Percentiles rank a stretch among this genome's conserved stretches.
Conservation (phyloP, 2,888 invertebrate species). For the Apantesis nais region DNA sequence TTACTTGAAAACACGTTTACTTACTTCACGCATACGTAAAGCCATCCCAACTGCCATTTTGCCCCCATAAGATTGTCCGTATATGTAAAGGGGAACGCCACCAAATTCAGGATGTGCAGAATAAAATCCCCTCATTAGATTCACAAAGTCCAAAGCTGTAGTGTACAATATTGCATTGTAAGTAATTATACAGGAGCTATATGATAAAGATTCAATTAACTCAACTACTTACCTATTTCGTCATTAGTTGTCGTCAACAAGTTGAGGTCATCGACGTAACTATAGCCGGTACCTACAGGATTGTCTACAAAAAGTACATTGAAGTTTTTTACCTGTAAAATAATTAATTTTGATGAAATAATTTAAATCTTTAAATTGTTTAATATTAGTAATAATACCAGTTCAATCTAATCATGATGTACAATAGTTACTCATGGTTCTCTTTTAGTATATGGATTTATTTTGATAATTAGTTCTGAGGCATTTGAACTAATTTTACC, state of each 20-base stretch:
- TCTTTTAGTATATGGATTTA: not conserved
- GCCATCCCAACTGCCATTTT: conserved; percentile 96
- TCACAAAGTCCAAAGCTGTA: conserved; percentile 90
- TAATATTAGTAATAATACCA: not conserved
- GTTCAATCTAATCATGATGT: not conserved
- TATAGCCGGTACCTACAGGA: conserved; percentile 95
- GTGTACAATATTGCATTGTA: conserved; percentile 42
- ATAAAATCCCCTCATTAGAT: conserved; percentile 90
- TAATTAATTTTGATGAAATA: not conserved
- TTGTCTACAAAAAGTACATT: conserved; percentile 96
- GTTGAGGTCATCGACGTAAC: conserved; percentile 87
- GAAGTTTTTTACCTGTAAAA: conserved; percentile 88
- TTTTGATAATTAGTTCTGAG: not conserved
- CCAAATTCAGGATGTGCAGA: conserved; percentile 88
- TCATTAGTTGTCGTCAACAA: conserved; percentile 72
- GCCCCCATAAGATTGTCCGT: conserved; percentile 96
- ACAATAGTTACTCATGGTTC: not conserved
- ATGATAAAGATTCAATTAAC: no score
- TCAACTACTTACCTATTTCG: conserved; percentile 62
- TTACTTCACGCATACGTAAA: conserved; percentile 83
- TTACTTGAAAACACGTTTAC: not conserved
- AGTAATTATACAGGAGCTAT: not conserved
- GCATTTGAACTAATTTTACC: no score
- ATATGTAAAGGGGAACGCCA: conserved; percentile 91
- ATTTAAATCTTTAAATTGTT: not conserved